Evolutionary conservation across 2,888 invertebrate species (phyloP), one percentile per base, ranked within the genome.

Genomic region (Trachelus tabidus): DNA sequence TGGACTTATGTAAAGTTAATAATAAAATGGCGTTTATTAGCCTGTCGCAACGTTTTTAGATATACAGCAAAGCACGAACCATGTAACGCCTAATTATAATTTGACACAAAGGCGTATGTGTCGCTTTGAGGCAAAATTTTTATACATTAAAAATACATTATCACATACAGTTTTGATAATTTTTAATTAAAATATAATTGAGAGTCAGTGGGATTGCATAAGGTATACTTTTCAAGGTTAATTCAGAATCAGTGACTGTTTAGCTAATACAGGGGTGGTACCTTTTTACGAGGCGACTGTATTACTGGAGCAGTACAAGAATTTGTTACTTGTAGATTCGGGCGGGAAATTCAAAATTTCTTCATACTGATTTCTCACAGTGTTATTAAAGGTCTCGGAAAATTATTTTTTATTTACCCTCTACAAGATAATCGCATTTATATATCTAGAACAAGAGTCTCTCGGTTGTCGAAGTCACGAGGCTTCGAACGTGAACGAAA

Each of bases 401-500:
- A 15, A 15, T 15, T 40, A 15, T 12, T 15, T 6, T 4, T 40
- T 37, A 12, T 4, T 40, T 40, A 15, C 1, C 1, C 4, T 40
- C 15, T 40, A 15, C 40, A 40, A 4, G 40, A 1, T 15, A 40
- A 40, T 40, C 4, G 4, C 12, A 40, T 40, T 40, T 1, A 40
- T 40, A 15, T 40, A 40, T 15, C 4, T 40, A 15, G 2, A 23
- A 23, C 23, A 56, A 56, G 23, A 23, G 23, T 23, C 23, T 23
- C 6, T 2, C 9, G 71, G 4, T 30, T 9, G 31, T 40, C 15
- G 68, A 69, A 86, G 86, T 89, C 89, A 89, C 89, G 89, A 83
- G 89, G 88, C 89, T 78, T 81, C 77, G 77, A 89, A 88, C 89
- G 89, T 89, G 89, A 85, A 85, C 80, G 78, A 79, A 80, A 69